A percentile compares a stretch with the other conserved stretches of the same genome.
phyloP scores from a whole-genome alignment of 1,140 invertebrate genomes.

The Drosophila gunungcola region DNA sequence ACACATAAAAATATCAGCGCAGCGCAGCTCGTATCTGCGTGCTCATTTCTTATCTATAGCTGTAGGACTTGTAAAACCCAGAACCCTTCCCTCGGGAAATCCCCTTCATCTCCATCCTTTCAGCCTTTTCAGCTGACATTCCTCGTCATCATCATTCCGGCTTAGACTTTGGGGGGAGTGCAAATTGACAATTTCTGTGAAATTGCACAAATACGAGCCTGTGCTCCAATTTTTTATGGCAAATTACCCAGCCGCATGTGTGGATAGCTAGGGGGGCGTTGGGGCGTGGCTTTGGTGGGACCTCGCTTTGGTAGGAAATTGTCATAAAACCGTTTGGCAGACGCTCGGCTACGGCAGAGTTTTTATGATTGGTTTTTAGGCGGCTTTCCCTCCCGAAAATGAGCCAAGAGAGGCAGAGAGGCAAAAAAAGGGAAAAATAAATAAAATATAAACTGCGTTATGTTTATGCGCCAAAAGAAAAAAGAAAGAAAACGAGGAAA shows the following conservation, averaged over 20 bases:
- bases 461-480: constrained; percentile 68
- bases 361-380: constrained; percentile 78
- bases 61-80: neutral
- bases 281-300: constrained; percentile 31
- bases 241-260: constrained; percentile 74
- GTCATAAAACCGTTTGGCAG: constrained; percentile 76
- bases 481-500: neutral
- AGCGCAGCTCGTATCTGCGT: constrained; percentile 54
- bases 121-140: constrained; percentile 6
- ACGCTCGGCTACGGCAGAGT: constrained; percentile 48
- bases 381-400: constrained; percentile 23
- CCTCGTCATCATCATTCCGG: constrained; percentile 36
- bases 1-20: constrained; percentile 76
- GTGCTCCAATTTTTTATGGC: constrained; percentile 79
- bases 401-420: constrained; percentile 21
- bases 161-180: constrained; percentile 76
- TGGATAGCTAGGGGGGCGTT: constrained; percentile 18
- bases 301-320: constrained; percentile 32
- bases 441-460: constrained; percentile 83
- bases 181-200: constrained; percentile 82
- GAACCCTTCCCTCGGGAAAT: neutral
- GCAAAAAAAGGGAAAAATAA: constrained; percentile 60
- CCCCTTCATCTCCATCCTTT: neutral
- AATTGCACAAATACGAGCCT: constrained; percentile 80
- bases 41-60: constrained; percentile 29